Base-by-base conservation (phyloP, 2,113 vertebrate species). In the Tetraodon nigroviridis region DNA sequence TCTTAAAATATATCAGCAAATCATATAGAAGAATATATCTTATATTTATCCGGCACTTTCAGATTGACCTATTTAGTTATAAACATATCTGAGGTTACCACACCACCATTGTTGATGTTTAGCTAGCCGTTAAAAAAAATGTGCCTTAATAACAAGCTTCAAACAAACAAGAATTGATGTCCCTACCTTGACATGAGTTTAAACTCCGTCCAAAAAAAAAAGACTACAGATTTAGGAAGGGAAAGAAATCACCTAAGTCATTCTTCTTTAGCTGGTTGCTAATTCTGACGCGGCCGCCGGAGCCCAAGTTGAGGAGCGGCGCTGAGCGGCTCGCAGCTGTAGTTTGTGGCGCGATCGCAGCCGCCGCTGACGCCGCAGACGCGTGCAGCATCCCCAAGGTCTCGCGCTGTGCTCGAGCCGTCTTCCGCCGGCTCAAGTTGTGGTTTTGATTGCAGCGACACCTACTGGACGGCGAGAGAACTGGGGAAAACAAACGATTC, bases 111-210 rank as follows among this genome's bases (percentile, higher is more conserved):
- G 1, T 19, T 32, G 29, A 40, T 22, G 19, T 6, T 46, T 41
- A 22, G 45, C 49, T 48, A 72, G 41, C 11, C 18, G 15, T 52
- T 41, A 41, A 7, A 12, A 47, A 46, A 5, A 48, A 24, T 2
- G 16, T 1, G 29, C 1, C 3, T 24, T 45, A 32, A 3, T 7
- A 1, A 49, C 7, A 32, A 2, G 24, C 6, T 53, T 15, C 0
- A 24, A n/a, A 4, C 42, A 1, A 1, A 14, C 1, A 10, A 10
- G 17, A 42, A 16, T 4, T 47, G 6, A 14, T 19, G 48, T n/a
- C 52, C 83, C 47, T 63, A 80, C 81, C 80, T 71, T 62, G 11
- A 32, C 40, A 58, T 29, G 37, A 69, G 67, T 47, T 65, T 45
- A 68, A 69, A 74, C 69, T 66, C 64, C 32, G 4, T 7, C 47